Percentiles rank a stretch among this genome's conserved stretches.
phyloP scores from a whole-genome alignment of 2,797 vertebrate genomes.

The Gallinago solitaria region DNA sequence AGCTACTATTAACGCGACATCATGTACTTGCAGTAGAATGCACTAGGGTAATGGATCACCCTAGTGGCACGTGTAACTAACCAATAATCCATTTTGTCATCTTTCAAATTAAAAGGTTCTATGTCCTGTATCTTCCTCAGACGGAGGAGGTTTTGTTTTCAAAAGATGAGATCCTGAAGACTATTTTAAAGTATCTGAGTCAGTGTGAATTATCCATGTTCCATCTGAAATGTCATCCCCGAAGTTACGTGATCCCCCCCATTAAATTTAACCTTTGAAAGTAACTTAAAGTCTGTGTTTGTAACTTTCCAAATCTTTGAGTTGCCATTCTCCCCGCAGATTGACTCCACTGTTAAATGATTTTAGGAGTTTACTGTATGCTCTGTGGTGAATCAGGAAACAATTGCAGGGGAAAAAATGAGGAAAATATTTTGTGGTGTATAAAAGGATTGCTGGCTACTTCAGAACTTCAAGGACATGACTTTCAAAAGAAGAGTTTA shows the following conservation, averaged over 20 bases:
- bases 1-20: slow-evolving; percentile 69
- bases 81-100: slow-evolving; percentile 55
- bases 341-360: not conserved
- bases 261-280: not conserved
- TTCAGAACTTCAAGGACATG: not conserved
- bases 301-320: not conserved
- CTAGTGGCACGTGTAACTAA: slow-evolving; percentile 37
- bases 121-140: not conserved
- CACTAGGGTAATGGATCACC: slow-evolving; percentile 31
- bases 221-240: not conserved
- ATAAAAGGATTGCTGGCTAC: slow-evolving; percentile 1
- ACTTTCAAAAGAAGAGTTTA: not conserved
- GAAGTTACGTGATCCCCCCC: accelerated
- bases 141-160: slow-evolving; percentile 3
- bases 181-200: not conserved
- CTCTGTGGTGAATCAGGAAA: not conserved
- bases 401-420: not conserved
- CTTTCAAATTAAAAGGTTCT: slow-evolving; percentile 31
- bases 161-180: not conserved
- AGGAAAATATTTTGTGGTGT: not conserved
- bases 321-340: not conserved
- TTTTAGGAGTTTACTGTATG: not conserved
- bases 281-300: not conserved
- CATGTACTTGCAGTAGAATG: slow-evolving; percentile 27
- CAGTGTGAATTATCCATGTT: not conserved